These are phyloP conservation scores for Drosophila helvetica DNA, from an alignment of 2,888 invertebrate species.

Conservation along the genomic window DNA sequence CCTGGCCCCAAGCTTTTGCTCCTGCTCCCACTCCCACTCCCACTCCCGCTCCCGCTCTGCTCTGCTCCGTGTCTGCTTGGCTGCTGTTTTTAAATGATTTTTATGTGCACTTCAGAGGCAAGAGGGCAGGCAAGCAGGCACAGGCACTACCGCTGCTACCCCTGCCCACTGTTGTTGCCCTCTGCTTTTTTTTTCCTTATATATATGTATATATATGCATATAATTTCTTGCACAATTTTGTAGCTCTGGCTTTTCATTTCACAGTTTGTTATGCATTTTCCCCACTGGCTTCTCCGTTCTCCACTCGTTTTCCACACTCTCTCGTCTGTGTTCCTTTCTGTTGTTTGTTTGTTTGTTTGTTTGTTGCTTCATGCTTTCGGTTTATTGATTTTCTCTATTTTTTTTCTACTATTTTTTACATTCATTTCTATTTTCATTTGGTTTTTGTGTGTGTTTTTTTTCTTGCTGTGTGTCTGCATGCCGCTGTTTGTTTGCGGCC, in stretches of 20 bases:
- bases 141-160: conserved; percentile 1
- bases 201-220: conserved; percentile 53
- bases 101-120: conserved; percentile 72
- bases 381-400: conserved; percentile 70
- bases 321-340: conserved; percentile 13
- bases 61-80: conserved; percentile 39
- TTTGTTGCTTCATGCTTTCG: conserved; percentile 55
- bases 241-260: conserved; percentile 45
- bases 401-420: conserved; percentile 17
- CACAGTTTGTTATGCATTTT: conserved; percentile 58
- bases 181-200: conserved; percentile 7
- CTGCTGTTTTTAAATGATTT: conserved; percentile 77
- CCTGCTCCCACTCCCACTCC: too few relatives aligned
- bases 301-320: conserved; percentile 8
- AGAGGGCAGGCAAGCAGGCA: conserved; percentile 19
- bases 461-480: conserved; percentile 19
- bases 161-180: conserved; percentile 1
- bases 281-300: neutral
- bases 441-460: conserved; percentile 1
- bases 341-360: conserved; percentile 39
- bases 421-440: conserved; percentile 57
- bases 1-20: neutral
- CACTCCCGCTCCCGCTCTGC: too few relatives aligned
- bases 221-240: conserved; percentile 58
- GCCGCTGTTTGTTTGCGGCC: conserved; percentile 57